A percentile compares a stretch with the other conserved stretches of the same genome.
Evolutionary conservation across 2,888 invertebrate species (phyloP).

Genomic region (Ophion obscuratus): DNA sequence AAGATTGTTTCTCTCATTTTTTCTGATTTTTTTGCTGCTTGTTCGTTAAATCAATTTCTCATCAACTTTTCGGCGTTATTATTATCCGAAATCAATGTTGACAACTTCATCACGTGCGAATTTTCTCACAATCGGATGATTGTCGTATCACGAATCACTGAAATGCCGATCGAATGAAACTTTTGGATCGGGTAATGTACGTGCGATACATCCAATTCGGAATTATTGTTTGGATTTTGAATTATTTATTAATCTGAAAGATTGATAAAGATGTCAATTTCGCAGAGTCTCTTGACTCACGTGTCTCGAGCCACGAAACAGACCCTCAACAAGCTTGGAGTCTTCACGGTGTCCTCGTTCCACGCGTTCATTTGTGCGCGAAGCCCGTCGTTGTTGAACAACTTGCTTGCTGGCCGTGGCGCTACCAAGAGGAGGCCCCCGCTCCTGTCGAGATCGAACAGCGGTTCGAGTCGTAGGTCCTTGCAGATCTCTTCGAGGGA

Average conservation of each 20-base stretch:
- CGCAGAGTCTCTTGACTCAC: conserved; percentile 96
- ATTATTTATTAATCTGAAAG: not conserved
- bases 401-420: conserved; percentile 94
- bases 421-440: conserved; percentile 96
- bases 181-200: too few relatives aligned
- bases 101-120: not conserved
- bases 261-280: conserved; percentile 68
- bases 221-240: not conserved
- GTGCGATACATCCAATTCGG: too few relatives aligned
- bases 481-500: conserved; percentile 95
- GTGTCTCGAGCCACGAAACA: conserved; percentile 98
- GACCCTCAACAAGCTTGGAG: conserved; percentile 96
- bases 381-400: conserved; percentile 96
- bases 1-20: not conserved
- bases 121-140: not conserved
- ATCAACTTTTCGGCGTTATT: not conserved
- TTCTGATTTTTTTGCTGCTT: not conserved
- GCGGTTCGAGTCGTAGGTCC: conserved; percentile 94
- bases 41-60: not conserved
- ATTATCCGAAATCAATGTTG: not conserved
- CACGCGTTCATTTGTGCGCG: conserved; percentile 99
- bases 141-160: not conserved
- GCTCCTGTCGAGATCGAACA: conserved; percentile 95
- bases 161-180: not conserved
- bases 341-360: conserved; percentile 98